Base-by-base conservation (phyloP, 92 coral and sea anemone genomes). In the Hydrozoanthus gracilis region DNA sequence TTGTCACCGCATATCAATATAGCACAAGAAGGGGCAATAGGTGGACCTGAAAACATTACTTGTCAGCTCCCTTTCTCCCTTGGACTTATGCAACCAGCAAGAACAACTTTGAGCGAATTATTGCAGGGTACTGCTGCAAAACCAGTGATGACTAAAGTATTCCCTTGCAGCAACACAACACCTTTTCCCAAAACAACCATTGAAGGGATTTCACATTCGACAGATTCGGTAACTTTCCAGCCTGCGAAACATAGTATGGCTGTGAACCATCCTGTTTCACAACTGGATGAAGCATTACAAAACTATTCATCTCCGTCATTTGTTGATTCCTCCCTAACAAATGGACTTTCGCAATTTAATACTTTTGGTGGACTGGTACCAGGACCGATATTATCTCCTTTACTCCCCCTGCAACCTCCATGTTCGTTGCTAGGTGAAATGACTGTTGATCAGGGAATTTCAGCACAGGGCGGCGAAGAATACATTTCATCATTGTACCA, bases 41-140 rank as follows among this genome's bases (percentile, higher is more conserved):
- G 64, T 9, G 44, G 5, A 68, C 44, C 73, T 9, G 44, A 68
- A 68, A 14, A 35, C 44, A 15, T 68, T 35, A 13, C 9, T 8
- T 17, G 3, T 68, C 13, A 18, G 9, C 13, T 68, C 11, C 15
- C 73, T 6, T 35, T 35, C 56, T 8, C 58, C 10, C 84, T 62
- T 80, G 85, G 73, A 48, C 45, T 46, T 64, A 64, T 65, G 60
- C 85, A 80, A 51, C 73, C 85, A 80, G n/a, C 44, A 5, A 10
- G 14, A 80, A 12, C 61, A 17, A 46, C 61, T 48, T 49, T 48
- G 55, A 62, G 44, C 14, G 56, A 27, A 12, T 67, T 49, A 18
- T 73, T n/a, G 7, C 56, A 60, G 12, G 73, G 17, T 47, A 46
- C 20, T 20, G 47, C 73, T 65, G 39, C 58, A 3, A 7, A 58